Base-by-base conservation (phyloP, 2,888 invertebrate species). In the Candidula unifasciata region DNA sequence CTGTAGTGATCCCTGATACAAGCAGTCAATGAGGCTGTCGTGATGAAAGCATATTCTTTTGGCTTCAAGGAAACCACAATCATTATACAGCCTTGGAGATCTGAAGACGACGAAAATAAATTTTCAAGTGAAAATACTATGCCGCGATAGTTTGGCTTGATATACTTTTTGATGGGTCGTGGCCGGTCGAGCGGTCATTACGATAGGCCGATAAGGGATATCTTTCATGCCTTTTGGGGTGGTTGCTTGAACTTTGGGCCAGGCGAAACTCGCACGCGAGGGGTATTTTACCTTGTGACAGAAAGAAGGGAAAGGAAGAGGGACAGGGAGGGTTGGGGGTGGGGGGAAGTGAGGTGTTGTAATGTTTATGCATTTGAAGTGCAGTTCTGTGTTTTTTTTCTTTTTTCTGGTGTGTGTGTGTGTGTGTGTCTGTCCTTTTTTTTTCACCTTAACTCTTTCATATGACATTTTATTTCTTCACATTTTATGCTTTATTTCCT, bases 121-220 rank as follows among this genome's bases (percentile, higher is more conserved):
- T 52, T 1, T 3, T 24, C 24, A 5, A 60, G n/a, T 21, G 52
- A 73, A 52, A 73, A 73, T 13, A 10, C 73, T 52, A 5, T 27
- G 10, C n/a, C 44, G 73, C 44, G 24, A 73, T 44, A 10, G 24
- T 33, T 73, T 44, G 44, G 16, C n/a, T 44, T 44, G 35, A 44
- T 52, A 52, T 13, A 52, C 52, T 44, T 73, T n/a, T 73, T 73
- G 73, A 73, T 52, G 73, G 3, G n/a, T 5, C 3, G 37, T 35
- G n/a, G 73, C 2, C n/a, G 44, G 44, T 44, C 73, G 73, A 73
- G 73, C n/a, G 73, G 73, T 73, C 73, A 52, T 73, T 44, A 44
- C 10, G 27, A 44, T 27, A 52, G 52, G 24, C 60, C 24, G 60
- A 60, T 78, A 64, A 35, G n/a, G 13, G 33, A n/a, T 27, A n/a